Evolutionary conservation across 1,140 invertebrate genomes (phyloP), one percentile per base, ranked within the genome.

Genomic region (Meteorus sp.): DNA sequence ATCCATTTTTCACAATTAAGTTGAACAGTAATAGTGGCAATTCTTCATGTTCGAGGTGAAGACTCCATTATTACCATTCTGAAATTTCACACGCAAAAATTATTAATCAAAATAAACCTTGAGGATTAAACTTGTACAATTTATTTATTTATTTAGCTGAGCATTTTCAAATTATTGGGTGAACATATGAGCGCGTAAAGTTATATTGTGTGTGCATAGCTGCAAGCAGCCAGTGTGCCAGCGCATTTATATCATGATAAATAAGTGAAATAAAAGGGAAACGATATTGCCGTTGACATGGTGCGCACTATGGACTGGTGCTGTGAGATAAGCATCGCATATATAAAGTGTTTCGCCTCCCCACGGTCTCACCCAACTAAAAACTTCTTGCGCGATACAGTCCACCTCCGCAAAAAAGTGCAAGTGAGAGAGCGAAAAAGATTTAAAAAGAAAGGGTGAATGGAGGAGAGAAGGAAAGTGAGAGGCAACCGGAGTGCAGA

Each of bases 201-300:
- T 33, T 11, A 33, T 33, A 11, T 33, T 23, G 6, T 29, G 37
- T 55, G 23, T 29, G n/a, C 9, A 25, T 9, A 27, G 13, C 23
- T 17, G 9, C 7, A 13, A 17, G n/a, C 13, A 20, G 22, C 8
- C n/a, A 44, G 8, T 56, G 54, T 29, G 53, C 43, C 23, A 56
- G 61, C 52, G 61, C 61, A 51, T 58, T 69, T 67, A 69, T 62
- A 63, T 69, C 67, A 65, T 56, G 61, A 63, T 64, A 70, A 66
- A 66, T 68, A 68, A 66, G 57, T 68, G 59, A 66, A 68, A 68
- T 64, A 70, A 66, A 68, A 68, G 56, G 64, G 59, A 63, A 65
- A 68, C 64, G 64, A 70, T 70, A 67, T 63, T 61, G 66, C 61
- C 60, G 61, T 67, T 70, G 66, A 66, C 64, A 70, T 66, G 59